Conservation (phyloP, 2,797 vertebrate species). For the Babyrousa celebensis region DNA sequence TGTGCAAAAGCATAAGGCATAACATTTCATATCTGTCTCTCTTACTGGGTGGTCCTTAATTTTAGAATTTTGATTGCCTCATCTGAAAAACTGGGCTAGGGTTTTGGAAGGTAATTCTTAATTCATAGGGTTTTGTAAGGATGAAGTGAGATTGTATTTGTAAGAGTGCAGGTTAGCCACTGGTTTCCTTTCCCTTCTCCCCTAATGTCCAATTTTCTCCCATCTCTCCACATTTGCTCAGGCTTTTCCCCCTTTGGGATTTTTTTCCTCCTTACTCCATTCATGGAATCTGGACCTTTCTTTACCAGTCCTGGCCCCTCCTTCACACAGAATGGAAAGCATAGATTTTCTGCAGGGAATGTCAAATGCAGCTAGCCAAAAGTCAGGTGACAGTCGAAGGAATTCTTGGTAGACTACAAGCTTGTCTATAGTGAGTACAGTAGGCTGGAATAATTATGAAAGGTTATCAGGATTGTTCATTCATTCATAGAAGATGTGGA, state of each 20-base stretch:
- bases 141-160: background rate
- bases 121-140: background rate
- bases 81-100: conserved; percentile 12
- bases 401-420: conserved; percentile 28
- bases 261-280: background rate
- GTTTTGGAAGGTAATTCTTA: background rate
- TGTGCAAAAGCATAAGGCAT: background rate
- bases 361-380: background rate
- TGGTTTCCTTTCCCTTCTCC: background rate
- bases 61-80: conserved; percentile 7
- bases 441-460: background rate
- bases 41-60: background rate
- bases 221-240: background rate
- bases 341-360: background rate
- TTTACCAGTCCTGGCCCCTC: background rate
- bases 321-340: background rate
- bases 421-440: background rate
- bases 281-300: background rate
- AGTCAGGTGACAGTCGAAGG: background rate
- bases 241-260: background rate
- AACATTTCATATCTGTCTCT: background rate
- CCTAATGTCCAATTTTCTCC: background rate
- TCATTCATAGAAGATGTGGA: background rate
- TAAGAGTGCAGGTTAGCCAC: background rate
- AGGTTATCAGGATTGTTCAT: background rate